phyloP scores from a whole-genome alignment of 2,888 invertebrate species.

The Aphodius sticticus region DNA sequence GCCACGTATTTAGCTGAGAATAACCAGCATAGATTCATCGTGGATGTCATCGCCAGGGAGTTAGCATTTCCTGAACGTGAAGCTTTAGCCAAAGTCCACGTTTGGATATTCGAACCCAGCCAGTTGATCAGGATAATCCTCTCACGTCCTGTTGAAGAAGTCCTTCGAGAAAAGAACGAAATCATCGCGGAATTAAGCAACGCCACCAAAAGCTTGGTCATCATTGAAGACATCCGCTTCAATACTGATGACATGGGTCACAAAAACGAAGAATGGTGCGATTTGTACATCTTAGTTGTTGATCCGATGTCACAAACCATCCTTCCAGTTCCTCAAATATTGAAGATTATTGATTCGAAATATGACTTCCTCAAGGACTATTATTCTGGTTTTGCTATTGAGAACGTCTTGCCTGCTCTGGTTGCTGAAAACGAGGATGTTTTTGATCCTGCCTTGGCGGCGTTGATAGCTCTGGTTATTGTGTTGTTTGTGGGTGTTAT shows the following conservation, averaged over 20 bases:
- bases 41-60: slow-evolving; percentile 86
- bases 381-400: slow-evolving; percentile 77
- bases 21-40: slow-evolving; percentile 85
- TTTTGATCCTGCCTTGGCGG: slow-evolving; percentile 87
- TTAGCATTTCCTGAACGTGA: slow-evolving; percentile 79
- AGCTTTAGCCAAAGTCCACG: slow-evolving; percentile 79
- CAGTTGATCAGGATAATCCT: slow-evolving; percentile 86
- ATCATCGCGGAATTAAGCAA: slow-evolving; percentile 77
- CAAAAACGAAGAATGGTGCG: slow-evolving; percentile 79
- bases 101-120: slow-evolving; percentile 89
- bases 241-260: slow-evolving; percentile 72
- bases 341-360: slow-evolving; percentile 84
- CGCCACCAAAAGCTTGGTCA: slow-evolving; percentile 79
- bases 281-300: slow-evolving; percentile 85
- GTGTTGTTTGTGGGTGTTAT: slow-evolving; percentile 87
- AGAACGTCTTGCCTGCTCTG: slow-evolving; percentile 77
- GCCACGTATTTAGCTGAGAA: slow-evolving; percentile 88
- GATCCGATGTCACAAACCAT: slow-evolving; percentile 78
- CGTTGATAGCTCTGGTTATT: slow-evolving; percentile 83
- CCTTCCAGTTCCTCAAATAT: slow-evolving; percentile 77
- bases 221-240: slow-evolving; percentile 80
- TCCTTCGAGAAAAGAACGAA: slow-evolving; percentile 73
- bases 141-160: slow-evolving; percentile 81
- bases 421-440: slow-evolving; percentile 73
- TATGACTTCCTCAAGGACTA: slow-evolving; percentile 86